These are phyloP conservation scores for Epinephelus coioides DNA, from an alignment of 2,797 vertebrate genomes.

Conservation along the genomic window DNA sequence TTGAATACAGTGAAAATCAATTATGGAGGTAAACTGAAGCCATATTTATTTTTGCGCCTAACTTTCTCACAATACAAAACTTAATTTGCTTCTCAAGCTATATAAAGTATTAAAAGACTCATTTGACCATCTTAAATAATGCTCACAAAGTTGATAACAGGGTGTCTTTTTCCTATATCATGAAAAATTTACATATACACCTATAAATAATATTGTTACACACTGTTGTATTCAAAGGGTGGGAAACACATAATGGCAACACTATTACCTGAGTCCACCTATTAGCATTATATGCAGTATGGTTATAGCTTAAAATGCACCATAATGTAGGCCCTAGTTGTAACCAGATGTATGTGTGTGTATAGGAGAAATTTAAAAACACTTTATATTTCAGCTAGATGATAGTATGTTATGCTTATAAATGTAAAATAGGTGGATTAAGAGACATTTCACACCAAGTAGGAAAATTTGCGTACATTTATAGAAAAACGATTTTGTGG, in stretches of 20 bases:
- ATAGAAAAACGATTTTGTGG: no score
- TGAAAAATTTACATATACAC: background rate
- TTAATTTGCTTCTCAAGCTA: background rate
- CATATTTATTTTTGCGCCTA: background rate
- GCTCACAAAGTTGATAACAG: background rate
- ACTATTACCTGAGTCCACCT: background rate
- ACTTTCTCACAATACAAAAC: background rate
- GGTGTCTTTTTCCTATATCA: background rate
- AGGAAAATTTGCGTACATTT: no score
- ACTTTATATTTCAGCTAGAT: background rate
- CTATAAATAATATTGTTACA: background rate
- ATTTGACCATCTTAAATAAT: background rate
- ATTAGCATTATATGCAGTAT: background rate
- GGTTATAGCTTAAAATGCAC: no score
- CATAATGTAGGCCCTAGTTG: background rate
- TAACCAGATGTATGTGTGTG: background rate
- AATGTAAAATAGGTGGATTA: background rate
- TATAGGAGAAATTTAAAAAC: background rate
- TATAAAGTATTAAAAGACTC: background rate
- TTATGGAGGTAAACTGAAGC: background rate
- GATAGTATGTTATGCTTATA: background rate
- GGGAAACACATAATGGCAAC: background rate
- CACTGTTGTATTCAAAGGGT: no score
- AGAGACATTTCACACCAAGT: no score
- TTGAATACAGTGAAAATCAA: conserved; percentile 55